Percentiles rank a stretch among this genome's conserved stretches.
phyloP scores from a whole-genome alignment of 1,140 invertebrate species.

The Cyphomyrmex costatus region DNA sequence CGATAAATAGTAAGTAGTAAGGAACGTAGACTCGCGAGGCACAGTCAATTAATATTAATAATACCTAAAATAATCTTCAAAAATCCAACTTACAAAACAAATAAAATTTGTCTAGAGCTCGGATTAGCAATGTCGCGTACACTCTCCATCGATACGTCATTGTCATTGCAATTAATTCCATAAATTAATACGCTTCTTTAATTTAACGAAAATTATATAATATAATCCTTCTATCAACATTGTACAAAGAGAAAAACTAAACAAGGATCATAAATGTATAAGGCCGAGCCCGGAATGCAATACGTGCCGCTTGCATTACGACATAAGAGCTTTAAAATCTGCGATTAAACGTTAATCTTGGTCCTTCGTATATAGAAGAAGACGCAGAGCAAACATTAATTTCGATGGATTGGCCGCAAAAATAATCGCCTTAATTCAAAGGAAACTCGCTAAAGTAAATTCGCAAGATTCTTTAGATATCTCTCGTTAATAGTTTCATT shows the following conservation, averaged over 20 bases:
- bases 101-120: constrained; percentile 19
- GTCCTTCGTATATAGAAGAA: constrained; percentile 1
- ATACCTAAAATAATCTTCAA: neutral
- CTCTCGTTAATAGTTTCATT: neutral
- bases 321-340: neutral
- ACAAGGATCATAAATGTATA: constrained; percentile 24
- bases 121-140: neutral
- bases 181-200: neutral
- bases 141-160: neutral
- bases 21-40: constrained; percentile 21
- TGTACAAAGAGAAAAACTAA: neutral
- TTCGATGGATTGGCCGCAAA: neutral
- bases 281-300: constrained; percentile 53
- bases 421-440: neutral
- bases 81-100: constrained; percentile 1
- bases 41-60: constrained; percentile 19
- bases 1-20: constrained; percentile 9
- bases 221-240: neutral
- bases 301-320: neutral
- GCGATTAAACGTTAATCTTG: constrained; percentile 25
- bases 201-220: neutral
- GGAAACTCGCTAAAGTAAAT: neutral
- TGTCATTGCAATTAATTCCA: neutral
- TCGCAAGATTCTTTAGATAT: constrained; percentile 10
- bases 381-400: neutral